Conservation (phyloP, 2,797 vertebrate species). For the Chaetophractus vellerosus region DNA sequence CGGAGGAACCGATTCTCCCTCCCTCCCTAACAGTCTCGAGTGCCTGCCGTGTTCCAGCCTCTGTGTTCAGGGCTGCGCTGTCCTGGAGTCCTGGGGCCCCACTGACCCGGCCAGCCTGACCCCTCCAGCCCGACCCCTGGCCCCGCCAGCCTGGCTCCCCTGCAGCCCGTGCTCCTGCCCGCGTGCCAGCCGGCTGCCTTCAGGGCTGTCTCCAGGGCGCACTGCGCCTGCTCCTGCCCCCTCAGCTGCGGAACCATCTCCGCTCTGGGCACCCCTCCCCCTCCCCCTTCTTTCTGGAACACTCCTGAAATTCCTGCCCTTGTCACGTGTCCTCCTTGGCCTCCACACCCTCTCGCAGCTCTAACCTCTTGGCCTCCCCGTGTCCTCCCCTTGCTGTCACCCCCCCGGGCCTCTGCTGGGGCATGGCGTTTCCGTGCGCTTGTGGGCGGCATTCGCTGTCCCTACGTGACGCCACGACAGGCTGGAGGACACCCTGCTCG, state of each 20-base stretch:
- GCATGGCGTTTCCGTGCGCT: too few relatives aligned
- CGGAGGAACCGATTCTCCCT: accelerated
- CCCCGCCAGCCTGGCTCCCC: not conserved
- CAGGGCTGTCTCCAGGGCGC: not conserved
- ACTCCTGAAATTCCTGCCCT: not conserved
- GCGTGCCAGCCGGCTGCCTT: not conserved
- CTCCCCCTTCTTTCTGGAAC: not conserved
- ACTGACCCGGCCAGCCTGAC: not conserved
- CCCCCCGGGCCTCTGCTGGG: too few relatives aligned
- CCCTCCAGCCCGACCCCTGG: not conserved
- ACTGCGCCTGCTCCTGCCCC: not conserved
- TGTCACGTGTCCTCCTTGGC: not conserved
- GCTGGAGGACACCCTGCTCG: not conserved
- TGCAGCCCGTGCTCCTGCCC: not conserved
- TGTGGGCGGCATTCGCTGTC: too few relatives aligned
- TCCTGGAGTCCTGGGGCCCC: not conserved
- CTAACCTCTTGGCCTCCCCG: not conserved
- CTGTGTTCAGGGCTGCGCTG: not conserved
- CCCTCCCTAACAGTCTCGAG: not conserved
- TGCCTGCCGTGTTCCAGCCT: not conserved
- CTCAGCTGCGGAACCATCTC: not conserved
- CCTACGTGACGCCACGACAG: too few relatives aligned
- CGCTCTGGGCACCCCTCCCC: not conserved
- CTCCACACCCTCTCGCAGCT: not conserved
- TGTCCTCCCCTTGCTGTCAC: too few relatives aligned